Base-by-base conservation (phyloP, 2,888 invertebrate species). In the Agelastica alni region DNA sequence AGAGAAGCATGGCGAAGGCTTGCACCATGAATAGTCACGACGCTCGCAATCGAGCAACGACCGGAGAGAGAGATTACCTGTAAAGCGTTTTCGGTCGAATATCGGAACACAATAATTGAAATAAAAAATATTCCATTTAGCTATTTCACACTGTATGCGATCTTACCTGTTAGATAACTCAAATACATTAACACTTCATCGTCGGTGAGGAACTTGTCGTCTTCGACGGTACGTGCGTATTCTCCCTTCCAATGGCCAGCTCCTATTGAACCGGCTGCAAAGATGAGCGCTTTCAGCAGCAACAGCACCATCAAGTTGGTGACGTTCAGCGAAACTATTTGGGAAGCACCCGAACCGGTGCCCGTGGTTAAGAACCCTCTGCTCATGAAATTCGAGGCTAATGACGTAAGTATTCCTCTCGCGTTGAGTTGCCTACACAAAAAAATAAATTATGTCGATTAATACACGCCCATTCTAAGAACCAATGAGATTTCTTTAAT, bases 291-390 rank as follows among this genome's bases (percentile, higher is more conserved):
- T 77, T 93, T 93, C 56, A 93, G 78, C 20, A 93, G 82, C 43
- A 93, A 80, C 51, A 93, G 80, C 56, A 93, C 86, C 39, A 93
- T 79, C 58, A 93, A 76, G 74, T 92, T 93, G 0, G 91, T 91
- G 52, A 93, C 76, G 77, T 93, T 93, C 46, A 93, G 77, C 66
- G 91, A 93, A 37, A 93, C 77, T 2, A 91, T 87, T 68, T 76
- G 76, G 0, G 75, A 76, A 1, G 75, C 74, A 16, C 67, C 66
- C 2, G 55, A 53, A 6, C 62, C 67, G 12, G 52, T 51, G 16
- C 66, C 70, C 13, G 66, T 64, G 1, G 67, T 55, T 10, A 59
- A 62, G 52, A 67, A 75, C n/a, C 75, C 74, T 45, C 73, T 61
- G 4, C 16, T 43, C 70, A 77, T 71, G 34, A 77, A 65, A 49